phyloP scores from a whole-genome alignment of 2,113 vertebrate genomes.

The Macroglossus sobrinus region DNA sequence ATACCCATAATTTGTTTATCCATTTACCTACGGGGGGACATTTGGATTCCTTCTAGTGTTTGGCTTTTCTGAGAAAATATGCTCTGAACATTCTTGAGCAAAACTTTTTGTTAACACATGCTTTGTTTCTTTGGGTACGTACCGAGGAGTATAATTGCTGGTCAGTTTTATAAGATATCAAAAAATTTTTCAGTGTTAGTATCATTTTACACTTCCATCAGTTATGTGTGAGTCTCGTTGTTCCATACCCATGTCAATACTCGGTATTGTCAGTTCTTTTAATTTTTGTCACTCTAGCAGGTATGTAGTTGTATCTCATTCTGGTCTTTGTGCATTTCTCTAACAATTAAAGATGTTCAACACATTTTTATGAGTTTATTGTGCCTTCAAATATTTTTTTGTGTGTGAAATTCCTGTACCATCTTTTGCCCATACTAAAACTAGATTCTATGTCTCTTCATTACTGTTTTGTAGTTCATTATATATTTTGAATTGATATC shows the following conservation, averaged over 20 bases:
- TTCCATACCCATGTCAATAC: neutral
- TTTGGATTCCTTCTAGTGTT: neutral
- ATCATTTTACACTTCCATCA: neutral
- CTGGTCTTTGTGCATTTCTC: neutral
- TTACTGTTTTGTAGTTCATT: neutral
- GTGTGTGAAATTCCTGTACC: neutral
- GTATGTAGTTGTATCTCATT: neutral
- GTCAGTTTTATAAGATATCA: neutral
- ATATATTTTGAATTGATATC: neutral
- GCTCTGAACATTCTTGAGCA: neutral
- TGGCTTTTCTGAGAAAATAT: neutral
- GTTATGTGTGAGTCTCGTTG: neutral
- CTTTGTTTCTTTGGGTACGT: neutral
- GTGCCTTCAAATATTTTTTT: neutral
- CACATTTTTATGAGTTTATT: neutral
- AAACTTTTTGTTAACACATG: neutral
- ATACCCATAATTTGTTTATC: neutral
- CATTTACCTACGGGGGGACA: neutral
- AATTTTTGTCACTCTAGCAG: neutral
- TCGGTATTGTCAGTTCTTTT: neutral
- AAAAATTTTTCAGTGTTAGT: neutral
- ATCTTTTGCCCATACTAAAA: neutral
- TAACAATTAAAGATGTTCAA: neutral
- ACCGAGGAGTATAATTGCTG: neutral
- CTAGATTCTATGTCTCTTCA: neutral